Evolutionary conservation across 2,888 invertebrate genomes (phyloP), one percentile per base, ranked within the genome.

Genomic region (Rhingia rostrata): DNA sequence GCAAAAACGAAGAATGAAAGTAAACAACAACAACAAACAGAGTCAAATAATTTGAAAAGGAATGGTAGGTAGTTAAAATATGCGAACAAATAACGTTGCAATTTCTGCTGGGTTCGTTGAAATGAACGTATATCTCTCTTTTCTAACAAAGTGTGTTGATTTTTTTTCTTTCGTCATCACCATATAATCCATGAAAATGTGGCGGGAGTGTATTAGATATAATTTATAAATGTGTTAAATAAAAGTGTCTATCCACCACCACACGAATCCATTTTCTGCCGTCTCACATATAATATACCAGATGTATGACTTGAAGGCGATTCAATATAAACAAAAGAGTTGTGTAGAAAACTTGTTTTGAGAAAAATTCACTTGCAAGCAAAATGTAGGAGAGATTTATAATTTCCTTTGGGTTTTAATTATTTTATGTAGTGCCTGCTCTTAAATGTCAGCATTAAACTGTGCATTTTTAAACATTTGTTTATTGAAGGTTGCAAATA

Each of bases 331-430:
- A 70, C 49, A 56, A 78, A 78, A 78, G 78, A 78, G 63, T 70
- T 70, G 78, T 56, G 14, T 43, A 58, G 43, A 58, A 78, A 78
- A 78, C 78, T 78, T 70, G 78, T 70, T 78, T 64, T 78, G 78
- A 70, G 78, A 58, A 49, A 33, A 41, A 41, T 61, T 45, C 14
- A 54, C 7, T 4, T 72, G 9, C 43, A 60, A 61, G 47, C 3
- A 12, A 49, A 4, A 30, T 43, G n/a, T 41, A 12, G 4, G 43
- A 12, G 41, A 41, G 33, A 33, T 39, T 61, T 49, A 2, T 9
- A 10, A 9, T 7, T 53, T 7, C 33, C 9, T 1, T 10, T 35
- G 6, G 32, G 6, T 32, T 0, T 12, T 22, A 22, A 22, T 22
- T 22, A 22, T 22, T n/a, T 12, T 0, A 32, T 12, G 9, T 9